Percentiles rank a stretch among this genome's conserved stretches.
These are phyloP conservation scores for Brachypteracias leptosomus DNA, from an alignment of 2,113 vertebrate genomes.

Conservation along the genomic window DNA sequence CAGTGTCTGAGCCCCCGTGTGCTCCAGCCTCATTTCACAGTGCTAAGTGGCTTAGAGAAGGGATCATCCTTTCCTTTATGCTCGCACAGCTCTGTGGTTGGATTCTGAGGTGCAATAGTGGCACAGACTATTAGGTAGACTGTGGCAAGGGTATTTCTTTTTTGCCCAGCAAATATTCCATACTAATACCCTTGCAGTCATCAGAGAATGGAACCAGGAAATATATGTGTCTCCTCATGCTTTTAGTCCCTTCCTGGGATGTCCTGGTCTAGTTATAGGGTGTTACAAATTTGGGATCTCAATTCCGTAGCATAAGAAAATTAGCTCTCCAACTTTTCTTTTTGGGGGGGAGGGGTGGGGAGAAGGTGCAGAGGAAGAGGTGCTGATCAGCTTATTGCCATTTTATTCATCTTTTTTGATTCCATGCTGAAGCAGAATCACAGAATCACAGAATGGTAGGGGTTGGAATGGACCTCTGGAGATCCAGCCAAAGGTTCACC, in stretches of 20 bases:
- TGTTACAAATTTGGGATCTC: not conserved
- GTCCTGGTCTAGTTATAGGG: not conserved
- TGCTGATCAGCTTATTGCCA: not conserved
- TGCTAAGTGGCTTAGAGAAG: not conserved
- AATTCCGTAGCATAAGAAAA: not conserved
- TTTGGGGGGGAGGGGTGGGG: not conserved
- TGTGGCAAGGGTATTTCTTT: not conserved
- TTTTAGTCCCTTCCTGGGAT: not conserved
- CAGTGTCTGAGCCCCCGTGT: not conserved
- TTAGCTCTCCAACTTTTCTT: not conserved
- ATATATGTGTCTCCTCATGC: not conserved
- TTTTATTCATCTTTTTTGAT: not conserved
- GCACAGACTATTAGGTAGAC: not conserved
- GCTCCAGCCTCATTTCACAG: not conserved
- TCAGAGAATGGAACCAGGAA: not conserved
- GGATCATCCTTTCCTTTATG: not conserved
- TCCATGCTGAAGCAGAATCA: not conserved
- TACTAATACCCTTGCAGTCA: not conserved
- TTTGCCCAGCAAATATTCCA: not conserved
- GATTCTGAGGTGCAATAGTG: not conserved
- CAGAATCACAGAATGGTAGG: too few species aligned
- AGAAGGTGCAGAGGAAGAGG: not conserved
- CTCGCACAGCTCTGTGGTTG: not conserved
- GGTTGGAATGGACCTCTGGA: too few species aligned
- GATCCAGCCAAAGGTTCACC: too few species aligned